A percentile compares a stretch with the other conserved stretches of the same genome.
phyloP scores from a whole-genome alignment of 1,140 invertebrate genomes.

The Subanguina moxae region DNA sequence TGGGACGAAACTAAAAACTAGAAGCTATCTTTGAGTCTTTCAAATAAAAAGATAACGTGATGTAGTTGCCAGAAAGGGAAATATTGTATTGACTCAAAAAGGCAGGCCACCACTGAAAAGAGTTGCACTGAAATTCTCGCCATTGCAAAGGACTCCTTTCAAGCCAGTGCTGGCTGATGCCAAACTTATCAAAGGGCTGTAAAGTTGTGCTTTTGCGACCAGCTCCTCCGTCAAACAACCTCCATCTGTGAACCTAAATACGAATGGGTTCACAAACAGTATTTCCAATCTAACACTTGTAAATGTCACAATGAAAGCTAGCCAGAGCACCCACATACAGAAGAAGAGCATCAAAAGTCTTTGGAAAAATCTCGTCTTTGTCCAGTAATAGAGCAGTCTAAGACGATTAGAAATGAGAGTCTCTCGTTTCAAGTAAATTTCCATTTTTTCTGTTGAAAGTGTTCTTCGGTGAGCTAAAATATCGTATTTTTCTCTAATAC shows the following conservation, averaged over 20 bases:
- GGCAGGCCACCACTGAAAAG: constrained; percentile 51
- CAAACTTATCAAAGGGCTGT: constrained; percentile 9
- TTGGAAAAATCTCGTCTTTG: constrained; percentile 35
- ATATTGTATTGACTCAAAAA: constrained; percentile 48
- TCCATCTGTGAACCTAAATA: constrained; percentile 38
- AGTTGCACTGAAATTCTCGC: constrained; percentile 45
- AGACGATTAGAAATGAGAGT: constrained; percentile 33
- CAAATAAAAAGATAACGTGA: constrained; percentile 22
- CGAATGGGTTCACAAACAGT: no score
- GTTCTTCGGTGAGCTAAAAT: constrained; percentile 23
- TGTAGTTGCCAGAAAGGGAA: constrained; percentile 48
- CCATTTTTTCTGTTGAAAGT: constrained; percentile 16
- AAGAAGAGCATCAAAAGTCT: constrained; percentile 41
- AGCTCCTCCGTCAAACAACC: constrained; percentile 25
- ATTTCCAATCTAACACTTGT: no score
- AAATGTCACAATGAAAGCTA: constrained; percentile 35
- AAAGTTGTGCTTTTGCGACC: not conserved
- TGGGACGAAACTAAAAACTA: constrained; percentile 35
- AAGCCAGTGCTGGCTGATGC: constrained; percentile 39
- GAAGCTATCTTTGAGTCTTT: no score
- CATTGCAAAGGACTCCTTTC: constrained; percentile 48
- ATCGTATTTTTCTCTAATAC: no score
- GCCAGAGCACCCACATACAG: constrained; percentile 40
- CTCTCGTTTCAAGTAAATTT: not conserved
- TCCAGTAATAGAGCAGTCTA: constrained; percentile 41